Evolutionary conservation across 2,113 vertebrate genomes (phyloP), one percentile per base, ranked within the genome.

Genomic region (Grammomys dolichurus): DNA sequence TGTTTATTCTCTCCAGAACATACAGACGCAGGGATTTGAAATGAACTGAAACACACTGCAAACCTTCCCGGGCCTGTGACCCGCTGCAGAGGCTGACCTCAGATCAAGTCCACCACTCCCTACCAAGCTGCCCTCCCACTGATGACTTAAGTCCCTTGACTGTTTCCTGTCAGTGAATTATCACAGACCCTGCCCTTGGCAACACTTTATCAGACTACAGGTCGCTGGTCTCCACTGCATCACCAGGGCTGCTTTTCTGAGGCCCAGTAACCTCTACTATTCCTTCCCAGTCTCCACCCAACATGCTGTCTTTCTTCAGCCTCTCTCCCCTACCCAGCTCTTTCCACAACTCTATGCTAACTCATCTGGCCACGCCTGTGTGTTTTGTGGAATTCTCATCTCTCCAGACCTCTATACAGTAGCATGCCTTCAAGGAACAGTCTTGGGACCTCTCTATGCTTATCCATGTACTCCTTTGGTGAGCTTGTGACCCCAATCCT

Each of bases 281-380:
- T 24, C 69, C 19, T 14, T 19, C 24, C 40, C 1, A 2, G 33
- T 51, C 20, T 26, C 56, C 60, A 3, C 0, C 1, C 14, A 51
- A n/a, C 0, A 6, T 1, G 0, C 89, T 58, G 1, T 28, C 54
- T 7, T 6, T 2, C 1, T 3, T 46, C 67, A 14, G 60, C 58
- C 33, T 8, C 3, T 24, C n/a, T 46, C 67, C 22, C 22, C 40
- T 69, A 3, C 0, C 2, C n/a, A 60, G 6, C 4, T 14, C 40
- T 31, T 40, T n/a, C 7, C 24, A 40, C 10, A 4, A 1, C 43
- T 75, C 1, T 4, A 63, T 31, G 60, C 48, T 56, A 20, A 73
- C 43, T 87, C 12, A 22, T 77, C 54, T 8, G 67, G 24, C 16
- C 58, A 54, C 63, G 31, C 70, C 63, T 31, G 26, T n/a, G 6